Conservation (phyloP, 1,140 invertebrate genomes). For the Meloidogyne floridensis region DNA sequence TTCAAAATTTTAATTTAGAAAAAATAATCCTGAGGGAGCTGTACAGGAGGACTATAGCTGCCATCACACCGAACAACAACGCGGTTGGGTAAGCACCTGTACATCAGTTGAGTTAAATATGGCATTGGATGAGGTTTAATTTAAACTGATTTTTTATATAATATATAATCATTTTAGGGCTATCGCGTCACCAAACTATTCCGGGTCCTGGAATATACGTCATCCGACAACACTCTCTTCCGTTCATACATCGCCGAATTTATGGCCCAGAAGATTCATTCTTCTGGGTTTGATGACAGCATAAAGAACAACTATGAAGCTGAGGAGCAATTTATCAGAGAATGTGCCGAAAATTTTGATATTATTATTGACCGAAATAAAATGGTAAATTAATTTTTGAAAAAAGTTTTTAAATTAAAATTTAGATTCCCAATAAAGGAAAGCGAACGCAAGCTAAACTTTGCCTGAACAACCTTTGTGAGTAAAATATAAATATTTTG, state of each 20-base stretch:
- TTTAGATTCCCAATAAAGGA: neutral
- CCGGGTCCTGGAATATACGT: neutral
- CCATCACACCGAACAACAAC: neutral
- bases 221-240: neutral
- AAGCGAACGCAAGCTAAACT: neutral
- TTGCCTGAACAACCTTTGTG: conserved; percentile 14
- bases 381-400: neutral
- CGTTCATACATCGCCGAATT: neutral
- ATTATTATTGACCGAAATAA: neutral
- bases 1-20: too few relatives aligned
- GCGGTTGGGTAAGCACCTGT: conserved; percentile 15
- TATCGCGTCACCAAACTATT: neutral
- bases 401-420: neutral
- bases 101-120: neutral
- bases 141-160: too few relatives aligned
- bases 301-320: too few relatives aligned
- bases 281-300: too few relatives aligned
- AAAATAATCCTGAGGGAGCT: neutral
- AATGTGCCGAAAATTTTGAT: neutral
- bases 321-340: too few relatives aligned
- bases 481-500: neutral
- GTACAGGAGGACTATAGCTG: neutral
- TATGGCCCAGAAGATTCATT: too few relatives aligned
- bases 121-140: too few relatives aligned
- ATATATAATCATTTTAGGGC: too few relatives aligned